Percentiles rank a stretch among this genome's conserved stretches.
phyloP scores from a whole-genome alignment of 2,888 invertebrate genomes.

The Hermaeophaga mercurialis region DNA sequence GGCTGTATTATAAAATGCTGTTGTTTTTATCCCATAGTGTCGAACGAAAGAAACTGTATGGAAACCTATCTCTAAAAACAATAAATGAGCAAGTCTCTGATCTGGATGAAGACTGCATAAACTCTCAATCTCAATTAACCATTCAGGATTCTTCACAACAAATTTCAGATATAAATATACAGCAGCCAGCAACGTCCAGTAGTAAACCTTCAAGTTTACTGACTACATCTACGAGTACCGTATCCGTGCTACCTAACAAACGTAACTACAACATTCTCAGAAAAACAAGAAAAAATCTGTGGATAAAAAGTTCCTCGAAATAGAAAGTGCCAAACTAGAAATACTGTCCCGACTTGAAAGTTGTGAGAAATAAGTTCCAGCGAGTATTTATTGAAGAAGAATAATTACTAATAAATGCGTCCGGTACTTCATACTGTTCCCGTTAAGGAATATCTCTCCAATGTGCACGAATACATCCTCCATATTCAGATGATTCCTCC shows the following conservation, averaged over 20 bases:
- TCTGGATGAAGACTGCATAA: not conserved
- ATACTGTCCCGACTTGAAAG: slow-evolving; percentile 10
- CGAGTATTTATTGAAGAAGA: slow-evolving; percentile 29
- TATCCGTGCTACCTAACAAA: not conserved
- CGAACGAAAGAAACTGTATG: slow-evolving; percentile 10
- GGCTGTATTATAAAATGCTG: slow-evolving; percentile 22
- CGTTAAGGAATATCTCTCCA: not conserved
- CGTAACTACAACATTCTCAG: not conserved
- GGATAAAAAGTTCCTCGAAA: slow-evolving; percentile 23
- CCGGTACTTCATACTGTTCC: not conserved
- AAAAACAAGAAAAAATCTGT: slow-evolving; percentile 8
- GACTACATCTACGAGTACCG: slow-evolving; percentile 9
- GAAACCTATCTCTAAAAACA: slow-evolving; percentile 15
- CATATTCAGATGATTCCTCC: too few relatives aligned
- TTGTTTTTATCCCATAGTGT: slow-evolving; percentile 20
- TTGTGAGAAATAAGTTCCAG: slow-evolving; percentile 28
- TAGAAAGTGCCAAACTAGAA: slow-evolving; percentile 17
- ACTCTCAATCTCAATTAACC: not conserved
- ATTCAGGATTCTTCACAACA: slow-evolving; percentile 10
- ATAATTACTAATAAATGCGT: not conserved
- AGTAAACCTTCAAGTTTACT: slow-evolving; percentile 2
- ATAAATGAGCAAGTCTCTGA: slow-evolving; percentile 3
- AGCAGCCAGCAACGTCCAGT: slow-evolving; percentile 3
- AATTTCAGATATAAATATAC: slow-evolving; percentile 7
- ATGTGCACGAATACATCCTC: too few relatives aligned